phyloP scores from a whole-genome alignment of 23 tunicate genomes.

The Trididemnum clinides region DNA sequence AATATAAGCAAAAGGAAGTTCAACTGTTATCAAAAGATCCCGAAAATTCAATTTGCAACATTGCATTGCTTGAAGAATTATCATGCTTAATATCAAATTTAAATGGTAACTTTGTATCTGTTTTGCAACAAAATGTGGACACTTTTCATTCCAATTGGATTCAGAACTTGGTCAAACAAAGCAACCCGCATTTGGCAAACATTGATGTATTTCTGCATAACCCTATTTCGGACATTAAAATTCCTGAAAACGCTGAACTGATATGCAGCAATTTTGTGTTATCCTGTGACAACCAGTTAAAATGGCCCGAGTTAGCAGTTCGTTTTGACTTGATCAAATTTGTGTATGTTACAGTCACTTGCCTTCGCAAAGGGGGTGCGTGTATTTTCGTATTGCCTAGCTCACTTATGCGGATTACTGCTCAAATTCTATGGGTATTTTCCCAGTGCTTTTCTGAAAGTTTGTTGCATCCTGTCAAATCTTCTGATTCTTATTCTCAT shows the following conservation, averaged over 20 bases:
- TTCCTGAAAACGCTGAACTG: background rate
- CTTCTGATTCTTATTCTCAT: background rate
- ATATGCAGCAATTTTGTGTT: background rate
- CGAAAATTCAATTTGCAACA: background rate
- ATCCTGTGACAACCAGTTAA: background rate
- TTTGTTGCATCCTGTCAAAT: background rate
- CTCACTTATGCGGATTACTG: slow-evolving; percentile 25
- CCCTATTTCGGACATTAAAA: background rate
- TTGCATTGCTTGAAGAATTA: slow-evolving; percentile 6
- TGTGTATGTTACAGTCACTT: background rate
- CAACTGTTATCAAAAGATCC: background rate
- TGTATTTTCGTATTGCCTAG: background rate
- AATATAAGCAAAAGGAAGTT: background rate
- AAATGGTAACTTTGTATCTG: background rate
- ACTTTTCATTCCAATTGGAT: slow-evolving; percentile 19
- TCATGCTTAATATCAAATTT: background rate
- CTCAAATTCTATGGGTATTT: slow-evolving; percentile 43
- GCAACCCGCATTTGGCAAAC: background rate
- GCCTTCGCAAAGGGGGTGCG: background rate
- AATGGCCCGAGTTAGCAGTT: slow-evolving; percentile 41
- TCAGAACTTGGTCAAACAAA: background rate
- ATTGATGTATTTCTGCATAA: background rate
- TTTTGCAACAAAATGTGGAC: background rate
- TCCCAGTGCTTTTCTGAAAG: slow-evolving; percentile 32
- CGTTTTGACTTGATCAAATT: slow-evolving; percentile 1